Evolutionary conservation across 2,888 invertebrate species (phyloP).

Genomic region (Balanococcus diminutus): DNA sequence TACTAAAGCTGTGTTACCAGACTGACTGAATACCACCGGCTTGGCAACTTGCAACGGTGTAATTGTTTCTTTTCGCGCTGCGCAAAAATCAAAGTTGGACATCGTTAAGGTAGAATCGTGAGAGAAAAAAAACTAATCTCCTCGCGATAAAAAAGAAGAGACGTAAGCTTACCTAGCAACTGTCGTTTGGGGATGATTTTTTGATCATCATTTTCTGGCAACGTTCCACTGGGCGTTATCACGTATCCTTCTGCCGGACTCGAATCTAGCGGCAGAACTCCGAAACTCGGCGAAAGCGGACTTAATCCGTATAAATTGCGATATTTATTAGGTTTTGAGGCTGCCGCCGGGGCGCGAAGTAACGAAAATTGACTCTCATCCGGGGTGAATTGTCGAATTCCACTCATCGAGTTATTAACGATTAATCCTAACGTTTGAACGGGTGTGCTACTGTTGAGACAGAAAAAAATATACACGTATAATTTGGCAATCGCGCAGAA

Average conservation of each 20-base stretch:
- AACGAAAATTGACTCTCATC: slow-evolving; percentile 48
- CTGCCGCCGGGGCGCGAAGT: slow-evolving; percentile 57
- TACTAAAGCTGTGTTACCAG: slow-evolving; percentile 69
- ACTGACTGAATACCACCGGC: slow-evolving; percentile 71
- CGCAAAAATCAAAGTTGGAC: not conserved
- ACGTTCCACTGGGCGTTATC: slow-evolving; percentile 68
- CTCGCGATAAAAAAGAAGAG: not conserved
- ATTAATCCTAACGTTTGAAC: slow-evolving; percentile 51
- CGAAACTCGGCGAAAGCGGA: slow-evolving; percentile 70
- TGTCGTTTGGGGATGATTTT: slow-evolving; percentile 72
- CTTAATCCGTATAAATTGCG: slow-evolving; percentile 61
- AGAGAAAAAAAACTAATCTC: not conserved
- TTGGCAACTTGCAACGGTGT: slow-evolving; percentile 60
- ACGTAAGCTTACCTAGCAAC: slow-evolving; percentile 58
- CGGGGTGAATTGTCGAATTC: slow-evolving; percentile 59
- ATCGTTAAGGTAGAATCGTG: not conserved
- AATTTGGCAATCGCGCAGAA: no score
- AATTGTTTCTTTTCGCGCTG: slow-evolving; percentile 32
- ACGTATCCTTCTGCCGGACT: slow-evolving; percentile 65
- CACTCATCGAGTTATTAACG: slow-evolving; percentile 58
- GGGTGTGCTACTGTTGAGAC: slow-evolving; percentile 47
- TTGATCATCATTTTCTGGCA: slow-evolving; percentile 73
- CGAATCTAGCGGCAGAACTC: slow-evolving; percentile 71
- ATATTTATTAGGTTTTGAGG: slow-evolving; percentile 57
- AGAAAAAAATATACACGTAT: no score